These are phyloP conservation scores for Odiellus spinosus DNA, from an alignment of 2,888 invertebrate species.

Conservation along the genomic window DNA sequence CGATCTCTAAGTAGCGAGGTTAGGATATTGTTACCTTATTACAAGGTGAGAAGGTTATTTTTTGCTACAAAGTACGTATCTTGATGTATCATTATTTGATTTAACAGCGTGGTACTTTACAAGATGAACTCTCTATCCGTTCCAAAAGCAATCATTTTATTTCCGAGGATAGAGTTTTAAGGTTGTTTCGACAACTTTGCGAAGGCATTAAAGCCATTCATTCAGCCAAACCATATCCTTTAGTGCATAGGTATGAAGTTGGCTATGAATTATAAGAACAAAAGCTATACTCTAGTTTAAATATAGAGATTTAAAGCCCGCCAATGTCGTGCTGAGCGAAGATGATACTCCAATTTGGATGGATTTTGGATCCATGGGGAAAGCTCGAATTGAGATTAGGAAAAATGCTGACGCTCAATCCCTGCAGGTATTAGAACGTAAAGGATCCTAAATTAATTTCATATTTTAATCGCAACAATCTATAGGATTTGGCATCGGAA, in stretches of 20 bases:
- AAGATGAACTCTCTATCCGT: slow-evolving; percentile 47
- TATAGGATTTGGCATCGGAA: slow-evolving; percentile 66
- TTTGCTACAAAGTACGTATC: neutral
- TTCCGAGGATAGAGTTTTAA: slow-evolving; percentile 45
- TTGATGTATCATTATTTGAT: neutral
- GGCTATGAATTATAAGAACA: neutral
- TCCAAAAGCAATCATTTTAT: slow-evolving; percentile 43
- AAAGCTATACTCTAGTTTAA: neutral
- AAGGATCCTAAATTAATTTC: neutral
- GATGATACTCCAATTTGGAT: slow-evolving; percentile 54
- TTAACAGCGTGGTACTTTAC: slow-evolving; percentile 50
- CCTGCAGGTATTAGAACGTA: slow-evolving; percentile 24
- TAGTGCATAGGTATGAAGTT: slow-evolving; percentile 43
- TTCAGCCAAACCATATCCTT: slow-evolving; percentile 48
- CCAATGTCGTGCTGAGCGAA: slow-evolving; percentile 59
- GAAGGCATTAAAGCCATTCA: slow-evolving; percentile 58
- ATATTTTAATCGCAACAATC: neutral
- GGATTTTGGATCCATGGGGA: slow-evolving; percentile 50
- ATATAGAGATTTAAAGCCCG: slow-evolving; percentile 61
- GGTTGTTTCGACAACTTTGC: slow-evolving; percentile 54
- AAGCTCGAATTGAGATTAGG: slow-evolving; percentile 29
- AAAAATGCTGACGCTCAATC: slow-evolving; percentile 27
- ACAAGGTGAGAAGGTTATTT: slow-evolving; percentile 35
- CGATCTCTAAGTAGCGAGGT: slow-evolving; percentile 44
- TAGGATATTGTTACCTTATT: slow-evolving; percentile 56